phyloP scores from a whole-genome alignment of 2,888 invertebrate genomes.

The Crocallis elinguaria region DNA sequence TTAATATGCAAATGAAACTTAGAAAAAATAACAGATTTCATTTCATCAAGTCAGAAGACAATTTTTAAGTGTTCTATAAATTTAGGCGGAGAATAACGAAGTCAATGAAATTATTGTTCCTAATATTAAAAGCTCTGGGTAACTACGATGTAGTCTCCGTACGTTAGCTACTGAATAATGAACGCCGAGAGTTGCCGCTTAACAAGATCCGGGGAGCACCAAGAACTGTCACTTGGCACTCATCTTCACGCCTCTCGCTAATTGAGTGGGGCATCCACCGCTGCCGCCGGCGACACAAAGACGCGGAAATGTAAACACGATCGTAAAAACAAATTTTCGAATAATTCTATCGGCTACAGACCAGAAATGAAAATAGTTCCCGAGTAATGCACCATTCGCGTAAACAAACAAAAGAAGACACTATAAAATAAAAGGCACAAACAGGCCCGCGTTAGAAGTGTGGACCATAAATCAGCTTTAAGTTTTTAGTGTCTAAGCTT shows the following conservation, averaged over 20 bases:
- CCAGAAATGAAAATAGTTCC: conserved; percentile 27
- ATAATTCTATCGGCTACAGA: conserved; percentile 26
- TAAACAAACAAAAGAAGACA: conserved; percentile 23
- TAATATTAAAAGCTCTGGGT: conserved; percentile 22
- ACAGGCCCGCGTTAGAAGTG: conserved; percentile 15
- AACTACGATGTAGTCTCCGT: conserved; percentile 33
- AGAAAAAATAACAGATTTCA: conserved; percentile 9
- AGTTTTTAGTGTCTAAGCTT: conserved; percentile 29
- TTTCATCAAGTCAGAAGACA: conserved; percentile 10
- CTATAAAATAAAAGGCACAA: conserved; percentile 11
- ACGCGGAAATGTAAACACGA: conserved; percentile 51
- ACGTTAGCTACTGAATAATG: conserved; percentile 52
- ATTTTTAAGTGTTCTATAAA: conserved; percentile 29
- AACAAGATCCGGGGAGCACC: conserved; percentile 50
- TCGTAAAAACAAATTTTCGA: conserved; percentile 47
- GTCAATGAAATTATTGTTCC: conserved; percentile 27
- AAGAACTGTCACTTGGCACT: conserved; percentile 53
- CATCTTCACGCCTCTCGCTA: conserved; percentile 55
- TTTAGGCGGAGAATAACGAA: conserved; percentile 32
- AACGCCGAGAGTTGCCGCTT: conserved; percentile 44
- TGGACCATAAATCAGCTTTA: conserved; percentile 25
- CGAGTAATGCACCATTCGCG: conserved; percentile 26
- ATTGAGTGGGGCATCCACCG: conserved; percentile 54
- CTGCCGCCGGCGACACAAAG: conserved; percentile 42
- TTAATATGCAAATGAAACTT: conserved; percentile 12